A percentile compares a stretch with the other conserved stretches of the same genome.
These are phyloP conservation scores for Furcula furcula DNA, from an alignment of 2,888 invertebrate species.

Conservation along the genomic window DNA sequence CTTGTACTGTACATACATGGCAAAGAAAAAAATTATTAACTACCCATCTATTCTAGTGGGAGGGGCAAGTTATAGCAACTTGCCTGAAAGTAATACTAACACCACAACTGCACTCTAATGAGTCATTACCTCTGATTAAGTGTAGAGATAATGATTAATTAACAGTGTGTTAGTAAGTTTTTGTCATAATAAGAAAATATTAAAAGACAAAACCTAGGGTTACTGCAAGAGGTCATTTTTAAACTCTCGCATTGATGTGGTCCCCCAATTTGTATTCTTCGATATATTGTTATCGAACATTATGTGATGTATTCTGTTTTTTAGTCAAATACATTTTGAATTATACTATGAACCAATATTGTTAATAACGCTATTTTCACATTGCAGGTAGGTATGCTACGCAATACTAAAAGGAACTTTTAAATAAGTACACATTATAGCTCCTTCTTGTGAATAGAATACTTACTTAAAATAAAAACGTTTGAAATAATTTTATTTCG, in stretches of 20 bases:
- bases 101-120: no score
- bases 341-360: not conserved
- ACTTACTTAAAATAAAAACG: not conserved
- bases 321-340: no score
- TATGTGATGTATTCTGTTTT: no score
- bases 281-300: no score
- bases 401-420: not conserved
- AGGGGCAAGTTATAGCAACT: conserved; percentile 2
- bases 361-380: not conserved
- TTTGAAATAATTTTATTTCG: not conserved
- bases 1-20: conserved; percentile 74
- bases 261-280: no score
- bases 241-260: conserved; percentile 6
- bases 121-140: no score
- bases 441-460: not conserved
- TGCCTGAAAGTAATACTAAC: conserved; percentile 3
- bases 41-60: conserved; percentile 32
- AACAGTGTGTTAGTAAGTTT: no score
- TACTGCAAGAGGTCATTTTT: not conserved
- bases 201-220: not conserved
- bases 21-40: conserved; percentile 49
- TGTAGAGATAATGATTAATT: not conserved
- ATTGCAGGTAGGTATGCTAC: not conserved
- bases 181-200: no score
- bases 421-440: not conserved